Percentiles rank a stretch among this genome's conserved stretches.
Conservation (phyloP, 1,140 invertebrate species). For the Apis dorsata region DNA sequence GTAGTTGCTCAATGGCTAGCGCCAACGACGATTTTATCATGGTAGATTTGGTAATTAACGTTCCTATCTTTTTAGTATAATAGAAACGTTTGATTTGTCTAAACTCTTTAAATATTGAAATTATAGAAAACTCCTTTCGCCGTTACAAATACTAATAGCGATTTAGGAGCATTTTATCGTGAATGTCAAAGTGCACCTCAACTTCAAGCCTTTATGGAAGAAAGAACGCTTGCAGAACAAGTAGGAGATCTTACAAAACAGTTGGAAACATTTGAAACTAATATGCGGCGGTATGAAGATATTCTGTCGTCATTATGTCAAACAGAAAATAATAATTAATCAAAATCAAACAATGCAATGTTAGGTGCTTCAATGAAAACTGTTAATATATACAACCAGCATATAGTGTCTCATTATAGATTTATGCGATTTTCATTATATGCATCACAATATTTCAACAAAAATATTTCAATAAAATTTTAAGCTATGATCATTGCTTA, state of each 20-base stretch:
- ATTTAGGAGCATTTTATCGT: conserved; percentile 88
- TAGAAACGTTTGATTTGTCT: conserved; percentile 18
- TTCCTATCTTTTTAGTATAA: conserved; percentile 32
- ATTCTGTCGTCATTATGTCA: conserved; percentile 84
- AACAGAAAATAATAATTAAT: conserved; percentile 81
- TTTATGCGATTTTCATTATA: conserved; percentile 29
- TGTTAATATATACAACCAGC: conserved; percentile 39
- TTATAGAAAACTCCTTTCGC: conserved; percentile 84
- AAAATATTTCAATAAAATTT: conserved; percentile 24
- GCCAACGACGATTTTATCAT: conserved; percentile 87
- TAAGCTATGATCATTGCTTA: conserved; percentile 15
- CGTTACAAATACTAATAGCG: conserved; percentile 81
- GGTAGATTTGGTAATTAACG: conserved; percentile 86
- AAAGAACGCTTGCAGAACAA: conserved; percentile 83
- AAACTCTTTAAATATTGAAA: conserved; percentile 48
- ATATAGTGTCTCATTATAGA: conserved; percentile 24
- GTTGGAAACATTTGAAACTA: conserved; percentile 87
- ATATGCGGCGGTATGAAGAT: conserved; percentile 87
- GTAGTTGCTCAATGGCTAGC: conserved; percentile 81
- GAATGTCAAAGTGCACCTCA: conserved; percentile 89
- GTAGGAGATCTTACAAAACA: conserved; percentile 86
- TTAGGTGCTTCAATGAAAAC: conserved; percentile 18
- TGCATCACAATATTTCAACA: not conserved
- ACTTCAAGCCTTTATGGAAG: conserved; percentile 83
- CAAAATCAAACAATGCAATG: conserved; percentile 35